A percentile compares a stretch with the other conserved stretches of the same genome.
These are phyloP conservation scores for Neoarius graeffei DNA, from an alignment of 2,113 vertebrate genomes.

Conservation along the genomic window DNA sequence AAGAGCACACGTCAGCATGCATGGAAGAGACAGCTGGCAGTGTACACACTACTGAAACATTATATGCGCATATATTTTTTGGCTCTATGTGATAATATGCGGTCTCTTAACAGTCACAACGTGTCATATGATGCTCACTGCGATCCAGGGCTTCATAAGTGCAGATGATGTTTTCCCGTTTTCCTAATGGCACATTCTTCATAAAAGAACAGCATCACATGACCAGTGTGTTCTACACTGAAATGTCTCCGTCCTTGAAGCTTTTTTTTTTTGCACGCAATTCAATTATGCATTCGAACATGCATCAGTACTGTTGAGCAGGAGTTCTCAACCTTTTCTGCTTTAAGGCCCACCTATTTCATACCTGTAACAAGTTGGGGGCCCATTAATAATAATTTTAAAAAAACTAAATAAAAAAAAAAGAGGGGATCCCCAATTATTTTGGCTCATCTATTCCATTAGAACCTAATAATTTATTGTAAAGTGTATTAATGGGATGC, in stretches of 20 bases:
- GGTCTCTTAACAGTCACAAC: background rate
- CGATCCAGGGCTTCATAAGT: background rate
- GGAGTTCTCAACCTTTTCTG: too few species aligned
- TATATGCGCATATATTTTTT: background rate
- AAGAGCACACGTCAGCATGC: background rate
- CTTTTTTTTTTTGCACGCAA: too few species aligned
- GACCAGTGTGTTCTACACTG: background rate
- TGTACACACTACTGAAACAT: background rate
- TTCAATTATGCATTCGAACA: too few species aligned
- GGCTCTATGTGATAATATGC: background rate
- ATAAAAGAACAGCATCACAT: background rate
- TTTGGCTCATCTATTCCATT: too few species aligned
- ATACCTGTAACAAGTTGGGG: too few species aligned
- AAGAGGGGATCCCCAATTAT: too few species aligned
- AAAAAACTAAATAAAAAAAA: too few species aligned
- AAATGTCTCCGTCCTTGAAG: background rate
- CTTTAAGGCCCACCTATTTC: too few species aligned
- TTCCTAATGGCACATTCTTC: background rate
- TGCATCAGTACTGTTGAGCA: too few species aligned
- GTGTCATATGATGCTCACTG: background rate
- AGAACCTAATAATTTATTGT: too few species aligned
- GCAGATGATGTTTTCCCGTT: background rate
- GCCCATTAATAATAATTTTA: too few species aligned
- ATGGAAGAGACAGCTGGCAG: background rate
- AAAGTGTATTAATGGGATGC: too few species aligned